These are phyloP conservation scores for Scotopteryx bipunctaria DNA, from an alignment of 2,888 invertebrate genomes.

Conservation along the genomic window DNA sequence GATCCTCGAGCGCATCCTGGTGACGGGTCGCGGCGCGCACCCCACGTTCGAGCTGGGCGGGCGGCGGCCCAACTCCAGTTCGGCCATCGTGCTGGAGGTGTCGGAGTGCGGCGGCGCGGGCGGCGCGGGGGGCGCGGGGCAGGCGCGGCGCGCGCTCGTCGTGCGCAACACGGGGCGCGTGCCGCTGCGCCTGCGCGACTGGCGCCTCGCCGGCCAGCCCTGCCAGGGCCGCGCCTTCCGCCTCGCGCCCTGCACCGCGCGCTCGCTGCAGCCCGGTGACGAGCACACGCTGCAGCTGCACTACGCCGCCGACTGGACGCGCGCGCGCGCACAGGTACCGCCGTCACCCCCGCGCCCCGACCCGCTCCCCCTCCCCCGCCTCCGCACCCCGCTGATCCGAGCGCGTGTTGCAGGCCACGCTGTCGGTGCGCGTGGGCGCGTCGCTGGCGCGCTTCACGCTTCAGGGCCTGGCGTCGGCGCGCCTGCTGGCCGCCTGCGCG, in stretches of 20 bases:
- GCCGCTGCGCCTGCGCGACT: slow-evolving; percentile 86
- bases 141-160: slow-evolving; percentile 82
- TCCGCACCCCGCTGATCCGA: slow-evolving; percentile 33
- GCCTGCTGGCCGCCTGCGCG: slow-evolving; percentile 46
- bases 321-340: slow-evolving; percentile 48
- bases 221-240: slow-evolving; percentile 53
- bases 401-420: slow-evolving; percentile 1
- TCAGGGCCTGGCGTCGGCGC: slow-evolving; percentile 49
- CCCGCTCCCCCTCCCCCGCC: no score
- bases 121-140: slow-evolving; percentile 81
- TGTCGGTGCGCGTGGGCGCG: slow-evolving; percentile 46
- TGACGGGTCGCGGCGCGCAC: slow-evolving; percentile 92
- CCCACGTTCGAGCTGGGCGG: slow-evolving; percentile 95
- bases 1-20: slow-evolving; percentile 91
- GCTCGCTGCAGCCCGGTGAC: slow-evolving; percentile 58
- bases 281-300: slow-evolving; percentile 54
- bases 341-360: no score
- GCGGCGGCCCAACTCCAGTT: slow-evolving; percentile 89
- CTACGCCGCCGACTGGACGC: slow-evolving; percentile 58
- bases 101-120: slow-evolving; percentile 86
- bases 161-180: slow-evolving; percentile 94
- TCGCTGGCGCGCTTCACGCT: slow-evolving; percentile 43
- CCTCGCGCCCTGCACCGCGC: slow-evolving; percentile 59
- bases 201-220: slow-evolving; percentile 61
- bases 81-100: slow-evolving; percentile 93